These are phyloP conservation scores for Diabrotica undecimpunctata DNA, from an alignment of 1,140 invertebrate genomes.

Conservation along the genomic window DNA sequence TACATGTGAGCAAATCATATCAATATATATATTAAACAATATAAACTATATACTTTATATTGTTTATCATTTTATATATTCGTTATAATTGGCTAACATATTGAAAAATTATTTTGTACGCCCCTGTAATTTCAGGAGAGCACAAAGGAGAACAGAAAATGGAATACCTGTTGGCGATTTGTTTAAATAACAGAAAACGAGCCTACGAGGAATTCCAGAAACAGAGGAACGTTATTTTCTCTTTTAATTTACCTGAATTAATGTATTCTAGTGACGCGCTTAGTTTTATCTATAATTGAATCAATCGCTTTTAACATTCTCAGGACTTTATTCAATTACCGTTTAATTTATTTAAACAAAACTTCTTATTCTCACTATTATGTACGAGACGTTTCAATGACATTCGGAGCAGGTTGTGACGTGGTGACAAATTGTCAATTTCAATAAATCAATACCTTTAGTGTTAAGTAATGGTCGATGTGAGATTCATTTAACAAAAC, in stretches of 20 bases:
- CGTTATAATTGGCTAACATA: too few relatives aligned
- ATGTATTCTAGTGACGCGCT: not conserved
- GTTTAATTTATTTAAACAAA: not conserved
- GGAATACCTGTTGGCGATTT: not conserved
- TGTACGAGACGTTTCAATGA: too few relatives aligned
- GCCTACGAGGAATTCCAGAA: slow-evolving; percentile 1
- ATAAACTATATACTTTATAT: too few relatives aligned
- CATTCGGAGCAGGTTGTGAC: too few relatives aligned
- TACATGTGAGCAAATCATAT: too few relatives aligned
- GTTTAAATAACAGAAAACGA: slow-evolving; percentile 2
- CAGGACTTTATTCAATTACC: not conserved
- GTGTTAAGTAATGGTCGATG: too few relatives aligned
- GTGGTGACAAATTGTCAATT: too few relatives aligned
- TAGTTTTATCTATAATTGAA: slow-evolving; percentile 3
- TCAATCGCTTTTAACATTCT: not conserved
- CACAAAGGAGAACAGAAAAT: not conserved
- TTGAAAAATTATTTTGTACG: not conserved
- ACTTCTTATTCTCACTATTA: too few relatives aligned
- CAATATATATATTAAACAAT: too few relatives aligned
- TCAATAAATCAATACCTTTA: too few relatives aligned
- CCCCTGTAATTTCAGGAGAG: not conserved
- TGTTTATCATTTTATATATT: too few relatives aligned
- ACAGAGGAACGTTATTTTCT: not conserved
- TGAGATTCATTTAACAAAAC: too few relatives aligned
- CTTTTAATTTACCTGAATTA: not conserved